Evolutionary conservation across 2,113 vertebrate genomes (phyloP).

Genomic region (Bambusicola thoracicus): DNA sequence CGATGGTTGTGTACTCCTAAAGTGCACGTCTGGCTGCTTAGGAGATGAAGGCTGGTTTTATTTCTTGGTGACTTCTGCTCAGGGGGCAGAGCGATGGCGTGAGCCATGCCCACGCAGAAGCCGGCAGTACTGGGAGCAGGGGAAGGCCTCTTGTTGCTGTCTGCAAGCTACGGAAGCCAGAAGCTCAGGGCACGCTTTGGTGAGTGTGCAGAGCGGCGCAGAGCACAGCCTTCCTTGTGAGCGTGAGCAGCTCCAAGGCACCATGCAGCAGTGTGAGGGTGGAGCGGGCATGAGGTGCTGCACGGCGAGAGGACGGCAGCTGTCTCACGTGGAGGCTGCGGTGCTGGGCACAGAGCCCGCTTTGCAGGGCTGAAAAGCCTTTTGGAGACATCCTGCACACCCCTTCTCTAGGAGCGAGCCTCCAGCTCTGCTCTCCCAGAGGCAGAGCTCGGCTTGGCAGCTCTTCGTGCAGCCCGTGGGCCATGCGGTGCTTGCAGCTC

Average conservation of each 20-base stretch:
- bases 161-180: background rate
- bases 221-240: background rate
- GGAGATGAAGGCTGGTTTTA: slow-evolving; percentile 18
- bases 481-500: background rate
- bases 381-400: background rate
- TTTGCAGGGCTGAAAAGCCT: background rate
- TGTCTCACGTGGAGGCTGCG: accelerated
- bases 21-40: background rate
- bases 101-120: background rate
- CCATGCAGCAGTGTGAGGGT: accelerated
- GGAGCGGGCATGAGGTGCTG: background rate
- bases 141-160: background rate
- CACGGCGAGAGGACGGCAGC: accelerated
- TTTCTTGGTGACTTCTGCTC: background rate
- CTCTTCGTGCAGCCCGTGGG: background rate
- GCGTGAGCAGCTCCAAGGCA: background rate
- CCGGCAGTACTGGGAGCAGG: background rate
- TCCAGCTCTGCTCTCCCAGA: background rate
- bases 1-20: background rate
- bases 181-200: background rate
- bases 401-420: too few relatives aligned
- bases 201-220: background rate
- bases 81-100: background rate
- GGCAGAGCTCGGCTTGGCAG: background rate
- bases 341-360: accelerated